Conservation (phyloP, 2,888 invertebrate species). For the Drosophila dives region DNA sequence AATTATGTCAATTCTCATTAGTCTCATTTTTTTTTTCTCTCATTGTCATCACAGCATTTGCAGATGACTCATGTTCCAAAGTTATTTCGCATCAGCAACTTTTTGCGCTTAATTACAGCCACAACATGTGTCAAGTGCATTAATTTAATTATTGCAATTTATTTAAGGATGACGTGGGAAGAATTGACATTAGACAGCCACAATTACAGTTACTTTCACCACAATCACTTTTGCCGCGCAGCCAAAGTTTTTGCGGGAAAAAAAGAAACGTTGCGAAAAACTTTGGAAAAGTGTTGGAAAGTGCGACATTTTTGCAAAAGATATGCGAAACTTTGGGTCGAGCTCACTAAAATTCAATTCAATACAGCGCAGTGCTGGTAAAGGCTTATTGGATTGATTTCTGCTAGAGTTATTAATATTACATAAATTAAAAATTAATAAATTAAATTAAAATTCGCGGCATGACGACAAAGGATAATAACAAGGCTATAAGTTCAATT, state of each 20-base stretch:
- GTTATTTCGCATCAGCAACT: conserved; percentile 6
- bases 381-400: not conserved
- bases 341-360: conserved; percentile 23
- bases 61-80: conserved; percentile 11
- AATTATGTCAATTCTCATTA: conserved; percentile 11
- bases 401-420: conserved; percentile 51
- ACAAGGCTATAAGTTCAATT: conserved; percentile 31
- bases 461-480: conserved; percentile 11
- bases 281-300: conserved; percentile 36
- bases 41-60: not conserved
- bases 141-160: conserved; percentile 59
- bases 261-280: not conserved
- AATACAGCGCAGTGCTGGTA: not conserved
- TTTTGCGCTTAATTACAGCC: conserved; percentile 34
- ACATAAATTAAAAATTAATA: conserved; percentile 57
- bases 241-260: conserved; percentile 8
- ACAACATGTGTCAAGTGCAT: conserved; percentile 61
- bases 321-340: not conserved
- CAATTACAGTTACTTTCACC: conserved; percentile 16
- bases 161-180: conserved; percentile 7
- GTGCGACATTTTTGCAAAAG: conserved; percentile 1
- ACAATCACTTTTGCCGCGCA: conserved; percentile 3
- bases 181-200: not conserved
- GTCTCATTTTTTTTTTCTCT: not conserved
- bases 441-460: conserved; percentile 53